phyloP scores from a whole-genome alignment of 1,140 invertebrate genomes.

The Drosophila lini region DNA sequence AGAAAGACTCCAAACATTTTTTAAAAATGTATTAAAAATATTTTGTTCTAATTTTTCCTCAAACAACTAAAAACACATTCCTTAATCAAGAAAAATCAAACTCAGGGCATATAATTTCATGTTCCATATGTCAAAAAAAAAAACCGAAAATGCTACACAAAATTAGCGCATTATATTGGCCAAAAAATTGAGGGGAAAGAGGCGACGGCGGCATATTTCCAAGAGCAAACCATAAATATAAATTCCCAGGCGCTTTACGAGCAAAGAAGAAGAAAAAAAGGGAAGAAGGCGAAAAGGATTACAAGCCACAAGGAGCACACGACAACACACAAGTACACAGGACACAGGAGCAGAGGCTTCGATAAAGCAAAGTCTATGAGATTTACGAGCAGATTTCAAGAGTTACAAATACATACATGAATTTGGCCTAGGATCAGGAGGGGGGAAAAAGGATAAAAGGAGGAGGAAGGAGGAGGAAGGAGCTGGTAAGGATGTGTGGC shows the following conservation, averaged over 20 bases:
- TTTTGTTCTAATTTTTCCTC: too few relatives aligned
- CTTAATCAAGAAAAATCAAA: slow-evolving; percentile 9
- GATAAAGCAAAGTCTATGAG: slow-evolving; percentile 70
- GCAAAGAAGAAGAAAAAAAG: not conserved
- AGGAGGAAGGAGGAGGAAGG: not conserved
- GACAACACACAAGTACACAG: slow-evolving; percentile 23
- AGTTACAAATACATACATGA: slow-evolving; percentile 67
- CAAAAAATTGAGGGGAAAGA: not conserved
- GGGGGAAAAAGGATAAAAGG: slow-evolving; percentile 4
- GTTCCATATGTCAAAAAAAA: slow-evolving; percentile 35
- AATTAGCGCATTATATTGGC: slow-evolving; percentile 57
- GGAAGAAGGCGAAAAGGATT: slow-evolving; percentile 51
- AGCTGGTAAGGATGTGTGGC: not conserved
- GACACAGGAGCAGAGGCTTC: slow-evolving; percentile 42
- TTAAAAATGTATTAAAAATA: too few relatives aligned
- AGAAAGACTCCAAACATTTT: too few relatives aligned
- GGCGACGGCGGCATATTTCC: slow-evolving; percentile 18
- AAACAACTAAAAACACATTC: not conserved
- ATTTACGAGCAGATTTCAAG: slow-evolving; percentile 74
- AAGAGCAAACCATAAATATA: slow-evolving; percentile 52
- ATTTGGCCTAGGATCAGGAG: slow-evolving; percentile 22
- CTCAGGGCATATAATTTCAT: slow-evolving; percentile 23
- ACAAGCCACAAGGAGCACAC: slow-evolving; percentile 58
- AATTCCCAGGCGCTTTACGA: slow-evolving; percentile 62
- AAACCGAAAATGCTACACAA: slow-evolving; percentile 30